Percentiles rank a stretch among this genome's conserved stretches.
Evolutionary conservation across 2,888 invertebrate genomes (phyloP).

Genomic region (Mythimna lalbum): DNA sequence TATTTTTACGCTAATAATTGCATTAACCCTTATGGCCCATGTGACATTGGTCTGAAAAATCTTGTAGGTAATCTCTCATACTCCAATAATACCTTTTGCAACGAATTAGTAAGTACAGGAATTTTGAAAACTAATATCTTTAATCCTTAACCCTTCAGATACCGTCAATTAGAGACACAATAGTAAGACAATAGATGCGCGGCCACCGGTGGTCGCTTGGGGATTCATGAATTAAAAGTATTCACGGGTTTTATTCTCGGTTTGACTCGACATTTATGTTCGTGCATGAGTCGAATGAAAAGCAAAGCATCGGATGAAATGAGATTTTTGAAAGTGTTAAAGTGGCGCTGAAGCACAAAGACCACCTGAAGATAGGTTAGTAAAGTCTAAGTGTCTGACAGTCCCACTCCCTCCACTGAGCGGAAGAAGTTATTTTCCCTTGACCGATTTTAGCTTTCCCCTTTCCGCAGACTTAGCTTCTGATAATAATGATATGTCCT

Average conservation of each 20-base stretch:
- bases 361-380: neutral
- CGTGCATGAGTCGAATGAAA: neutral
- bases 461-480: neutral
- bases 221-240: no score
- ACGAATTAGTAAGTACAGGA: neutral
- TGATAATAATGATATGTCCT: neutral
- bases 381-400: no score
- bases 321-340: no score
- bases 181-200: no score
- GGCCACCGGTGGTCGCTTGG: no score
- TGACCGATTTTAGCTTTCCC: neutral
- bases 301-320: neutral
- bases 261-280: neutral
- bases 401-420: no score
- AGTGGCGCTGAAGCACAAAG: neutral
- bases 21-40: neutral
- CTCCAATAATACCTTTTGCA: conserved; percentile 7
- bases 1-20: neutral
- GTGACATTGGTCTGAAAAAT: neutral
- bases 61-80: neutral
- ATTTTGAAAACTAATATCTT: neutral
- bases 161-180: no score
- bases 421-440: neutral
- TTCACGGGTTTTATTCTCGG: neutral
- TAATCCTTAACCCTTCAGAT: no score